Conservation (phyloP, 1,140 invertebrate species). For the Brachionus calyciflorus region DNA sequence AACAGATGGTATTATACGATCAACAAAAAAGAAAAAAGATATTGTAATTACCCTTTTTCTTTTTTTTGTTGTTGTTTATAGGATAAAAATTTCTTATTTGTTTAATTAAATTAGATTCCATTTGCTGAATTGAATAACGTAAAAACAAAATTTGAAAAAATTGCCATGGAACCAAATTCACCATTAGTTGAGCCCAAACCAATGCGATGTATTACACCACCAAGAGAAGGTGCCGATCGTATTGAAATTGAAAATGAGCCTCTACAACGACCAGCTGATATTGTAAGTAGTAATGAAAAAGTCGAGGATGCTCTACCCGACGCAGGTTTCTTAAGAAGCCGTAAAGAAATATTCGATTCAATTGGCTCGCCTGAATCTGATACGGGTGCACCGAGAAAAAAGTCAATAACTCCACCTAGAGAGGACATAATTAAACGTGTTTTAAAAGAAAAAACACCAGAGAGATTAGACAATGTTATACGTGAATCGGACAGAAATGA, state of each 20-base stretch:
- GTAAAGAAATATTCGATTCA: not conserved
- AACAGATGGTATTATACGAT: slow-evolving; percentile 13
- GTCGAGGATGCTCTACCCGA: slow-evolving; percentile 17
- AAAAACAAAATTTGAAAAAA: slow-evolving; percentile 37
- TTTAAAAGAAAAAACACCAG: slow-evolving; percentile 18
- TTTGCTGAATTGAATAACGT: slow-evolving; percentile 38
- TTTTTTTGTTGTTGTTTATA: not conserved
- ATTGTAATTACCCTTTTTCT: not conserved
- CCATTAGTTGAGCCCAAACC: slow-evolving; percentile 2
- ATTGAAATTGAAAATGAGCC: slow-evolving; percentile 40
- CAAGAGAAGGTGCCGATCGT: slow-evolving; percentile 36
- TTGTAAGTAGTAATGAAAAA: slow-evolving; percentile 17
- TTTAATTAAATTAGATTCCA: slow-evolving; percentile 18
- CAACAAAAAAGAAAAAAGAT: slow-evolving; percentile 34
- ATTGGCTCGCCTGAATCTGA: not conserved
- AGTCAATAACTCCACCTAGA: slow-evolving; percentile 21
- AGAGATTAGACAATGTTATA: slow-evolving; percentile 10
- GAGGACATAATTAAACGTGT: slow-evolving; percentile 9
- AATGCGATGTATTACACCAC: slow-evolving; percentile 15
- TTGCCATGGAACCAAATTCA: not conserved
- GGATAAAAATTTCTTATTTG: not conserved
- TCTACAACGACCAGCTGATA: not conserved
- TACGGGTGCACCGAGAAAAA: not conserved
- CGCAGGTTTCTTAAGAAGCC: slow-evolving; percentile 3
- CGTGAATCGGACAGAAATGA: not conserved